A percentile compares a stretch with the other conserved stretches of the same genome.
Evolutionary conservation across 23 tunicate genomes (phyloP).

Genomic region (Halocynthia roretzi): DNA sequence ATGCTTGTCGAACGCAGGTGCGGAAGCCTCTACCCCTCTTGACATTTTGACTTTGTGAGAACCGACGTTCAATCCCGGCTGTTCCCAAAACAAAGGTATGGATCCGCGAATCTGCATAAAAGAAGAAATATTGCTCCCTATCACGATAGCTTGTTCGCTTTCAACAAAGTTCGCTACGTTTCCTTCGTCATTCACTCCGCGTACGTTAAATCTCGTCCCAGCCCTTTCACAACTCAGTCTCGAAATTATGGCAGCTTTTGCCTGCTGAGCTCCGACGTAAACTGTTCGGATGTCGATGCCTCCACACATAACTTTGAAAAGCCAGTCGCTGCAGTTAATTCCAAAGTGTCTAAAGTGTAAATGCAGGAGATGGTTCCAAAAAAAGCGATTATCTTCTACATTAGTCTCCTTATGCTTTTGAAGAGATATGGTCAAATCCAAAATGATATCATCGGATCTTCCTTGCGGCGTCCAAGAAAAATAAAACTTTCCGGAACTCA

Average conservation of each 20-base stretch:
- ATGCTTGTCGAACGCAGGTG: conserved; percentile 78
- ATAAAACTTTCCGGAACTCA: conserved; percentile 64
- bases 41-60: conserved; percentile 81
- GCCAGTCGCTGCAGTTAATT: conserved; percentile 35
- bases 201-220: conserved; percentile 87
- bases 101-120: conserved; percentile 88
- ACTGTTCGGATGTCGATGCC: conserved; percentile 78
- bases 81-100: conserved; percentile 94
- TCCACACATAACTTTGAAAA: conserved; percentile 65
- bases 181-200: conserved; percentile 78
- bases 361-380: conserved; percentile 63
- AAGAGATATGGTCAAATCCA: conserved; percentile 35
- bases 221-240: conserved; percentile 87
- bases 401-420: conserved; percentile 25
- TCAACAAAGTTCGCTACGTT: conserved; percentile 95
- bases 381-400: conserved; percentile 16
- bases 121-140: conserved; percentile 51
- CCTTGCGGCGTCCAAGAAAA: conserved; percentile 31
- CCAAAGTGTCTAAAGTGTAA: conserved; percentile 50
- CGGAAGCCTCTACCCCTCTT: conserved; percentile 27
- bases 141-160: conserved; percentile 83
- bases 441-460: neutral
- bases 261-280: conserved; percentile 77
- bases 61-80: conserved; percentile 97
- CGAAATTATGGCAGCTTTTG: conserved; percentile 60